Base-by-base conservation (phyloP, 2,888 invertebrate species). In the Caenorhabditis wallacei region DNA sequence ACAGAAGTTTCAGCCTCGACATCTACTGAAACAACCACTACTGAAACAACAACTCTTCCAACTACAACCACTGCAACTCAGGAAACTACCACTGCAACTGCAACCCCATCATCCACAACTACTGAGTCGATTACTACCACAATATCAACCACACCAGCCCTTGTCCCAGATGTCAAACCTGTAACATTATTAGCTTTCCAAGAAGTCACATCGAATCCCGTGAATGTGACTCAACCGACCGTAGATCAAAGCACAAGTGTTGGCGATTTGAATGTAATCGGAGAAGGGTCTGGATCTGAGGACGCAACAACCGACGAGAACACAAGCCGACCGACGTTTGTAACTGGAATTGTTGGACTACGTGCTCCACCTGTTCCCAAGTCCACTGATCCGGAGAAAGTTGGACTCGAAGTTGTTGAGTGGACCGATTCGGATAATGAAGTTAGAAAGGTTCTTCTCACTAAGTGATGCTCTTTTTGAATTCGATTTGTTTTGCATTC, bases 341-440 rank as follows among this genome's bases (percentile, higher is more conserved):
- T 56, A 11, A 66, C 70, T 63, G 82, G 82, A 71, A 76, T 76
- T 37, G 76, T 82, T 46, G 82, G 82, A 59, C 71, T 82, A 10
- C 76, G 82, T 30, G 56, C 82, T n/a, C 82, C 82, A 16, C 82
- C 82, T 10, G 20, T 82, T 16, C 82, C 82, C 20, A 81, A 81
- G 53, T 10, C 43, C 37, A 46, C 63, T 56, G 69, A 80, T 46
- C 48, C 74, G 53, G 80, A 74, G 63, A 78, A 78, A 24, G 54
- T 48, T 35, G 82, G 82, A 16, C 51, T 82, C 11, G 76, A 57
- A 59, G 82, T 82, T 8, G 71, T 72, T 22, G 76, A 82, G 53
- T 82, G 82, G 82, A 82, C 76, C 26, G 82, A 82, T 66, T 18
- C 57, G 11, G 76, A 82, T 66, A 82, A 82, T 24, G 78, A 69